Evolutionary conservation across 2,113 vertebrate genomes (phyloP).

Genomic region (Cyanoderma ruficeps): DNA sequence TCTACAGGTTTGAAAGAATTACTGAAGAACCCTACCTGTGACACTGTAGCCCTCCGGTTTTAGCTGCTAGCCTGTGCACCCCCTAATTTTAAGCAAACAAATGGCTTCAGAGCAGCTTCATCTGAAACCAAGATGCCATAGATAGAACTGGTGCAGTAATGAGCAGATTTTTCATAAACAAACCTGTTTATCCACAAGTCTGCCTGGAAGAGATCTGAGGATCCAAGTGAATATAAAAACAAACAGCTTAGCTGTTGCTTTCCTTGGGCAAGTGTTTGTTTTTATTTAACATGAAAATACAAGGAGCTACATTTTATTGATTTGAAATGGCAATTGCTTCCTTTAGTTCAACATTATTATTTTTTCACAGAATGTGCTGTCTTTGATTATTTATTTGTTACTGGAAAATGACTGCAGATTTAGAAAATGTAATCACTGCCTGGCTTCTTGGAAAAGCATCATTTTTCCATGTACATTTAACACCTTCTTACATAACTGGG

Average conservation of each 20-base stretch:
- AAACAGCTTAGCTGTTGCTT: conserved; percentile 9
- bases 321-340: conserved; percentile 51
- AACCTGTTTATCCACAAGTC: conserved; percentile 32
- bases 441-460: conserved; percentile 35
- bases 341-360: conserved; percentile 27
- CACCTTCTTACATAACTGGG: conserved; percentile 59
- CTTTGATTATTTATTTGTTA: conserved; percentile 54
- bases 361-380: conserved; percentile 34
- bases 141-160: not conserved
- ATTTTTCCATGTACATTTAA: conserved; percentile 44
- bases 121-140: not conserved
- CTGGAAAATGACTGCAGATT: conserved; percentile 52
- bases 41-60: not conserved
- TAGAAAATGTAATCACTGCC: conserved; percentile 34
- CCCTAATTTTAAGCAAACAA: not conserved
- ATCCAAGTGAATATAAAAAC: conserved; percentile 8
- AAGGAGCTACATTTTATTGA: conserved; percentile 32
- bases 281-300: conserved; percentile 42
- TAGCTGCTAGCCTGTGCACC: not conserved
- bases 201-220: not conserved
- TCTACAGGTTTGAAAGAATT: not conserved
- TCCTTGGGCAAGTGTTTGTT: conserved; percentile 16
- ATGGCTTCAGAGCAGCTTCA: not conserved
- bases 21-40: not conserved
- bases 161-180: conserved; percentile 43